phyloP scores from a whole-genome alignment of 2,888 invertebrate genomes.

The Phytoseiulus persimilis region DNA sequence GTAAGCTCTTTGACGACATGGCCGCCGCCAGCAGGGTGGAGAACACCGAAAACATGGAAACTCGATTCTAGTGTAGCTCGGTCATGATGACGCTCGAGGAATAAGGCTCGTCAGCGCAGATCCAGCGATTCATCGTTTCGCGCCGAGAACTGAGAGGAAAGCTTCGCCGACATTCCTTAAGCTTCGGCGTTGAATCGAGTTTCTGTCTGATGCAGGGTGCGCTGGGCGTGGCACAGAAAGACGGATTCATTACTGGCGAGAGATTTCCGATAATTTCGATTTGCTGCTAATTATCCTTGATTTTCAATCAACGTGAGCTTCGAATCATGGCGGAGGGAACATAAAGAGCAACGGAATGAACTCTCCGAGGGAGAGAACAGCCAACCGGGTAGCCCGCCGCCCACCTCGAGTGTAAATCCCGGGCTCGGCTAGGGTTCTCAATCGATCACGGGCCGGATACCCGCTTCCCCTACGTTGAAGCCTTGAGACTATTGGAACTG shows the following conservation, averaged over 20 bases:
- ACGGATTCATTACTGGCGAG: neutral
- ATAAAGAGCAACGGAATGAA: neutral
- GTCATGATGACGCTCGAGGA: too few species aligned
- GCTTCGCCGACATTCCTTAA: neutral
- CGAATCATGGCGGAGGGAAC: neutral
- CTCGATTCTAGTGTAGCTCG: too few species aligned
- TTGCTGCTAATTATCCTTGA: neutral
- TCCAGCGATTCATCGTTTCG: too few species aligned
- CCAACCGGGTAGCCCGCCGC: neutral
- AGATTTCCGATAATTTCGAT: constrained; percentile 5
- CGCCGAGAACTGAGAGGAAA: neutral
- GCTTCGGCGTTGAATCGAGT: neutral
- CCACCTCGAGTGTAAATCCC: neutral
- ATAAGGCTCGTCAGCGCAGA: too few species aligned
- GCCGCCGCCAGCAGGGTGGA: too few species aligned
- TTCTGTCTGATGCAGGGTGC: neutral
- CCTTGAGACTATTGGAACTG: neutral
- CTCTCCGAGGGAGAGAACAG: neutral
- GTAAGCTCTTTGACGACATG: too few species aligned
- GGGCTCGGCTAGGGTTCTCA: neutral
- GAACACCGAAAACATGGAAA: too few species aligned
- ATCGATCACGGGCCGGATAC: neutral
- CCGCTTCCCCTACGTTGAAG: neutral
- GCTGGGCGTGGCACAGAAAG: neutral
- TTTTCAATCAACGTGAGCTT: neutral